Percentiles rank a stretch among this genome's conserved stretches.
phyloP scores from a whole-genome alignment of 2,797 vertebrate species.

The Zenarchopterus dispar region DNA sequence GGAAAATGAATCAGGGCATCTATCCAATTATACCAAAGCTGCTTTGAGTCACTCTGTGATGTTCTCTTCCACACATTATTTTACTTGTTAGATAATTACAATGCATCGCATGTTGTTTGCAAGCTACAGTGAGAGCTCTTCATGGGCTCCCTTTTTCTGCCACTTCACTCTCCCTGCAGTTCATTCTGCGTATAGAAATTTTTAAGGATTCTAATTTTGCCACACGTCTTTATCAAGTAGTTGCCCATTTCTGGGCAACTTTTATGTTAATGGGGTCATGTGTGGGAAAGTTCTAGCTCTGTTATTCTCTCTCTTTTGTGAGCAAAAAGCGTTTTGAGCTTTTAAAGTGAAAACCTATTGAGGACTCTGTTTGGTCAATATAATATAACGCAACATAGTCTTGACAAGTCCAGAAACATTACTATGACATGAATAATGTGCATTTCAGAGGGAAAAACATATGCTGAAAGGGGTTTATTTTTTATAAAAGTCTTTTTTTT shows the following conservation, averaged over 20 bases:
- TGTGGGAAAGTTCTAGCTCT: conserved; percentile 29
- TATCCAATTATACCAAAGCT: conserved; percentile 33
- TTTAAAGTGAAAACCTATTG: conserved; percentile 11
- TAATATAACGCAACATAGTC: background rate
- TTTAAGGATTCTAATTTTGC: conserved; percentile 53
- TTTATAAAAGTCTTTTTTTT: background rate
- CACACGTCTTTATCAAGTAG: conserved; percentile 29
- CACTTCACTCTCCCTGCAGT: conserved; percentile 37
- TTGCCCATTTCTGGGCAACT: conserved; percentile 25
- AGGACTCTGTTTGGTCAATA: conserved; percentile 16
- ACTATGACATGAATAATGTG: background rate
- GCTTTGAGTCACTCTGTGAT: conserved; percentile 33
- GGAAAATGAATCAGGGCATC: conserved; percentile 26
- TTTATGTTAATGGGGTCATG: conserved; percentile 41
- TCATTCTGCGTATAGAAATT: conserved; percentile 48
- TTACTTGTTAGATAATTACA: conserved; percentile 61
- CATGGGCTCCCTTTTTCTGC: conserved; percentile 33
- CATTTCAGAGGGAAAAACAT: conserved; percentile 7
- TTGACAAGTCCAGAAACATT: background rate
- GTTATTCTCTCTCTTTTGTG: conserved; percentile 13
- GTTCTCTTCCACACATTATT: conserved; percentile 46
- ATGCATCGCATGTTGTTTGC: conserved; percentile 58
- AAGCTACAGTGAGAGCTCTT: conserved; percentile 47
- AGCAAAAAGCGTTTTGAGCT: conserved; percentile 1
- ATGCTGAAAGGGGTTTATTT: conserved; percentile 1